phyloP scores from a whole-genome alignment of 2,113 vertebrate species.

The Cyprinodon brontotheroides region DNA sequence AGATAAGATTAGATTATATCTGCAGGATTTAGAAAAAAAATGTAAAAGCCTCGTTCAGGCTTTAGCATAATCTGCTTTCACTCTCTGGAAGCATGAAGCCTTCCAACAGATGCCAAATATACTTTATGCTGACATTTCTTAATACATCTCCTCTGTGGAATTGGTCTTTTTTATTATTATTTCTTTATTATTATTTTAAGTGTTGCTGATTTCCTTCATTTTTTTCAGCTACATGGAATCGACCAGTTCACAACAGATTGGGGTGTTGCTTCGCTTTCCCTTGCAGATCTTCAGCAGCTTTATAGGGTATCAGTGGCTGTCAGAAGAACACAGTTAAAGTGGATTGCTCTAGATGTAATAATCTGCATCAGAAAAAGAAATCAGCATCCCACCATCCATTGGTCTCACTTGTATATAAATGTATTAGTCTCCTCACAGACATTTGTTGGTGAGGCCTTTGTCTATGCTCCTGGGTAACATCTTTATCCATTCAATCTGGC shows the following conservation, averaged over 20 bases:
- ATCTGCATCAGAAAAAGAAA: conserved; percentile 12
- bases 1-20: conserved; percentile 98
- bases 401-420: conserved; percentile 5
- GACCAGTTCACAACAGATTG: conserved; percentile 11
- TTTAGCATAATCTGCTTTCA: conserved; percentile 94
- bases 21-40: conserved; percentile 89
- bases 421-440: conserved; percentile 20
- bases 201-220: conserved; percentile 19
- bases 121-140: conserved; percentile 53
- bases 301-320: conserved; percentile 35
- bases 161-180: conserved; percentile 67
- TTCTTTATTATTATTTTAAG: not conserved
- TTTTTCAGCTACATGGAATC: not conserved
- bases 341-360: conserved; percentile 57
- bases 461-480: conserved; percentile 70
- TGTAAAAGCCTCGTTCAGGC: conserved; percentile 94
- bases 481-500: conserved; percentile 77
- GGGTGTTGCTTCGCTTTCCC: conserved; percentile 19
- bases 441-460: conserved; percentile 48
- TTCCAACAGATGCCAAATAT: conserved; percentile 80
- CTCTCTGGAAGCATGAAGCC: conserved; percentile 84
- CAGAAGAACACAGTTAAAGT: conserved; percentile 56
- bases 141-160: conserved; percentile 82
- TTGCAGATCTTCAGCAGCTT: conserved; percentile 49
- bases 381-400: not conserved